Evolutionary conservation across 2,797 vertebrate species (phyloP), one percentile per base, ranked within the genome.

Genomic region (Oreortyx pictus): DNA sequence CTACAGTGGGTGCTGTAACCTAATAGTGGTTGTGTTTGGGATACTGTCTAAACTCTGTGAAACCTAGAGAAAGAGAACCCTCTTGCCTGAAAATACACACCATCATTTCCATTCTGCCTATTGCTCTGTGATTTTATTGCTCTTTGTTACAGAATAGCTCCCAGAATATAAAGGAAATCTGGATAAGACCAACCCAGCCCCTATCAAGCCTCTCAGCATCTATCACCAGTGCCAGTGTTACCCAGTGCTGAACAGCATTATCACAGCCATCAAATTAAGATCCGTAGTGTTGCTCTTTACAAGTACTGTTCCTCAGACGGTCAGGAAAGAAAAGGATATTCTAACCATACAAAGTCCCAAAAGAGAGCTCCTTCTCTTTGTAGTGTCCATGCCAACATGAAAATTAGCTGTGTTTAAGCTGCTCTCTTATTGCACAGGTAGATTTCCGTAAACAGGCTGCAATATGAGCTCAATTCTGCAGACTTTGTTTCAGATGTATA

Each of bases 401-500:
- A 89, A 88, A 14, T 7, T 60, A 6, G 41, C 66, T 6, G 29
- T 92, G 74, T 39, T 78, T 29, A 61, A 46, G 29, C 39, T 78
- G 49, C 33, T 72, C 19, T 61, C 43, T 65, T 52, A 33, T 39
- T 13, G 16, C n/a, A 50, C 19, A 10, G 11, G 15, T 29, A 60
- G 67, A 31, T 71, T 86, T 66, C 47, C 14, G 35, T 49, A 65
- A 85, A 43, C 43, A 62, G 61, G 12, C 57, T 85, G 78, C 65
- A 74, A 25, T 47, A 60, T 35, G 46, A 86, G 9, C 78, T 90
- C 19, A 52, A 9, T 82, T 65, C 41, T 22, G 49, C 17, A 81
- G 71, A 43, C 65, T 89, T 84, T 61, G 37, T 90, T 95, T 94
- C 65, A 87, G 46, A 41, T 25, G 7, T 50, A 37, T 77, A 74